Evolutionary conservation across 1,140 invertebrate species (phyloP).

Genomic region (Antheraea mylitta): DNA sequence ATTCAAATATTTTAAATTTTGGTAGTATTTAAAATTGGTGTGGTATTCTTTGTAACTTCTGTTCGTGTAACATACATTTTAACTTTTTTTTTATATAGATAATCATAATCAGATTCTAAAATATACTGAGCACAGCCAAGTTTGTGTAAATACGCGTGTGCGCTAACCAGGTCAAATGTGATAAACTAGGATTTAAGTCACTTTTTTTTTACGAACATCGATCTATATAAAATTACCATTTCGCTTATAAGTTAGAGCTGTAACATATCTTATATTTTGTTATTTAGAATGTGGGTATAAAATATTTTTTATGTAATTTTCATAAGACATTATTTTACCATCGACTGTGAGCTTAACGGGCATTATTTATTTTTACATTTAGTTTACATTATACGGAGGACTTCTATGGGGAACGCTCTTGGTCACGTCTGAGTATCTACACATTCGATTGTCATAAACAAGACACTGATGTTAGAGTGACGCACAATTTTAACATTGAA

Average conservation of each 20-base stretch:
- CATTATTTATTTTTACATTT: constrained; percentile 59
- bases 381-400: constrained; percentile 31
- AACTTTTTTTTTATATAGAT: constrained; percentile 52
- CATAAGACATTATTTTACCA: constrained; percentile 28
- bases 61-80: constrained; percentile 63
- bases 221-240: constrained; percentile 30
- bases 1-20: constrained; percentile 66
- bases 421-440: not conserved
- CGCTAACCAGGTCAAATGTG: constrained; percentile 70
- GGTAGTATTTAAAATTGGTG: constrained; percentile 71
- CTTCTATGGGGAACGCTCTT: constrained; percentile 13
- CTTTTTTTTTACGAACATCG: constrained; percentile 28
- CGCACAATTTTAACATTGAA: constrained; percentile 58
- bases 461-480: constrained; percentile 16
- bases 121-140: constrained; percentile 60
- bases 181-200: constrained; percentile 70
- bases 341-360: constrained; percentile 55
- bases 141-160: constrained; percentile 62
- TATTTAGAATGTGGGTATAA: constrained; percentile 19
- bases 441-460: constrained; percentile 9
- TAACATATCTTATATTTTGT: constrained; percentile 28
- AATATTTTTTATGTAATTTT: constrained; percentile 22
- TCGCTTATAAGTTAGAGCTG: constrained; percentile 24
- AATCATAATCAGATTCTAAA: constrained; percentile 61
- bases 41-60: constrained; percentile 71